A percentile compares a stretch with the other conserved stretches of the same genome.
phyloP scores from a whole-genome alignment of 2,113 vertebrate species.

The Erpornis zantholeuca region DNA sequence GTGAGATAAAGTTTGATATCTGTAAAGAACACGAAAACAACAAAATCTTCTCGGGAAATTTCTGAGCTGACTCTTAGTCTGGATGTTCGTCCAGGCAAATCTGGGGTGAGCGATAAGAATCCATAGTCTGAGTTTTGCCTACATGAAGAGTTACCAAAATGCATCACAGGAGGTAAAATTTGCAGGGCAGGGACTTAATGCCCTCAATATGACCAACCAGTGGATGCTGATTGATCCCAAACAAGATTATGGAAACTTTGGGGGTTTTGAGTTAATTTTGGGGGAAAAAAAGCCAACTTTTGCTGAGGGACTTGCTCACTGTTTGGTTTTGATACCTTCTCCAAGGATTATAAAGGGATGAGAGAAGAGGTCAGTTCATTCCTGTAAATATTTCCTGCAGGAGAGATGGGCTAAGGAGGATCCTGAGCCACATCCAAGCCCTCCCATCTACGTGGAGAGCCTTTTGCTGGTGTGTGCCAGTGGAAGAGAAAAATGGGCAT shows the following conservation, averaged over 20 bases:
- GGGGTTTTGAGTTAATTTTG: background rate
- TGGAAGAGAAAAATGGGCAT: background rate
- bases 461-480: background rate
- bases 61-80: background rate
- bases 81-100: background rate
- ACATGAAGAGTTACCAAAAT: background rate
- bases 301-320: background rate
- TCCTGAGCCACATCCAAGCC: background rate
- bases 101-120: background rate
- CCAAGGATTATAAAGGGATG: background rate
- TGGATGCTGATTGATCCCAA: background rate
- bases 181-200: background rate
- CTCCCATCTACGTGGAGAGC: background rate
- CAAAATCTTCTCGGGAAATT: background rate
- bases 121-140: background rate
- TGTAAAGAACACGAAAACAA: background rate
- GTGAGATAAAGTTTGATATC: background rate
- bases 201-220: background rate
- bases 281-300: background rate
- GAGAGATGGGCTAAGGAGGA: background rate
- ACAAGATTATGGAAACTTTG: background rate
- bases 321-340: background rate
- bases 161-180: background rate
- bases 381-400: background rate
- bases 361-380: background rate